A percentile compares a stretch with the other conserved stretches of the same genome.
Conservation (phyloP, 2,888 invertebrate species). For the Sphaerophoria taeniata region DNA sequence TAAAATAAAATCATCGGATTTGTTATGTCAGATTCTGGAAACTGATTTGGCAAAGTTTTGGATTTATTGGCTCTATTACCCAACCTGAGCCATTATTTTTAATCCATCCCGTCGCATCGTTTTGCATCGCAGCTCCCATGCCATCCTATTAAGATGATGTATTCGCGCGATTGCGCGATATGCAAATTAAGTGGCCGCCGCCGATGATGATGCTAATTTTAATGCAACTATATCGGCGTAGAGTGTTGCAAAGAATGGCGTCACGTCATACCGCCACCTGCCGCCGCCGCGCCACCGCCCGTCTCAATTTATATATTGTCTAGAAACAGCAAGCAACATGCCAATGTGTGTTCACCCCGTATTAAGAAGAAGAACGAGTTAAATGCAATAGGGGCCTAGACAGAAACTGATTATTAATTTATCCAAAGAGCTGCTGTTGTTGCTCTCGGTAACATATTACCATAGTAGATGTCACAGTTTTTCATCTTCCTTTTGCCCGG, state of each 20-base stretch:
- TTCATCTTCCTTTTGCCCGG: no score
- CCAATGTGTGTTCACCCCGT: no score
- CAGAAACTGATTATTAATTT: no score
- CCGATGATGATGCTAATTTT: constrained; percentile 55
- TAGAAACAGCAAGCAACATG: no score
- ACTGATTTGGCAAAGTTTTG: constrained; percentile 65
- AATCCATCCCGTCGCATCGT: constrained; percentile 13
- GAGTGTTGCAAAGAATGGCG: no score
- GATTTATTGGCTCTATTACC: constrained; percentile 73
- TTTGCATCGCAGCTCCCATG: constrained; percentile 30
- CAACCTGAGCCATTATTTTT: constrained; percentile 54
- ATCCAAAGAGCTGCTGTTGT: no score
- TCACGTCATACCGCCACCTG: background rate
- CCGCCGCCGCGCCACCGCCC: background rate
- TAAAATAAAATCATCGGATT: constrained; percentile 61
- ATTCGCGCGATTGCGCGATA: constrained; percentile 71
- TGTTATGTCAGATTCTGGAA: constrained; percentile 71
- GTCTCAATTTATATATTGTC: no score
- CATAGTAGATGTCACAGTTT: no score
- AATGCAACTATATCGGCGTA: no score
- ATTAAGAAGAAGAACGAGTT: no score
- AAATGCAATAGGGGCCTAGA: no score
- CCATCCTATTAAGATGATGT: constrained; percentile 70
- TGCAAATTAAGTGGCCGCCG: constrained; percentile 53
- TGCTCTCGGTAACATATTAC: no score